Evolutionary conservation across 2,113 vertebrate species (phyloP).

Genomic region (Xenotilapia longispinis): DNA sequence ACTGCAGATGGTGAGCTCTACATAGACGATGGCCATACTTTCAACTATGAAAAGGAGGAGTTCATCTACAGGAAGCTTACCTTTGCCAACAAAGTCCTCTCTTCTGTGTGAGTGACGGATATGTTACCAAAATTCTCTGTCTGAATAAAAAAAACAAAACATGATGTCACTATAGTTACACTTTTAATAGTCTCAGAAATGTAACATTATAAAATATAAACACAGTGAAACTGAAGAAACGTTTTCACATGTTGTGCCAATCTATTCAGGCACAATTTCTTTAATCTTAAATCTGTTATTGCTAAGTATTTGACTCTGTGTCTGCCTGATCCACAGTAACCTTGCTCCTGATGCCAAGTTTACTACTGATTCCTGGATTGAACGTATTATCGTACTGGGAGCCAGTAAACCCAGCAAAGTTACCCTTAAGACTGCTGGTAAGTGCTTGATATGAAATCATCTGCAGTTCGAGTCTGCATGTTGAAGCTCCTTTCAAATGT

Average conservation of each 20-base stretch:
- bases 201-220: neutral
- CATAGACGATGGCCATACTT: conserved; percentile 84
- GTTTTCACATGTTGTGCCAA: neutral
- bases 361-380: conserved; percentile 78
- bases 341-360: conserved; percentile 72
- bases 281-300: neutral
- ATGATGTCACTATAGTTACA: neutral
- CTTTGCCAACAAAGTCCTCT: conserved; percentile 73
- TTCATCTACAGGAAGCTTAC: conserved; percentile 78
- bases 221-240: neutral
- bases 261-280: neutral
- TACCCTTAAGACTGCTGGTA: conserved; percentile 73
- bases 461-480: neutral
- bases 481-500: neutral
- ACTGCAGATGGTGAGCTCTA: conserved; percentile 82
- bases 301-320: neutral
- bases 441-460: neutral
- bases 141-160: accelerated
- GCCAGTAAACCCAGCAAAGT: conserved; percentile 73
- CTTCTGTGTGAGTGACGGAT: conserved; percentile 71
- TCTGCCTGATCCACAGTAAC: conserved; percentile 60
- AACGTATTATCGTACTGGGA: conserved; percentile 81
- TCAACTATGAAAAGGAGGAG: conserved; percentile 75
- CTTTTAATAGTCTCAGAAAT: neutral
- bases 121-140: neutral